Conservation (phyloP, 2,888 invertebrate genomes). For the Sylvicola fuscatus region DNA sequence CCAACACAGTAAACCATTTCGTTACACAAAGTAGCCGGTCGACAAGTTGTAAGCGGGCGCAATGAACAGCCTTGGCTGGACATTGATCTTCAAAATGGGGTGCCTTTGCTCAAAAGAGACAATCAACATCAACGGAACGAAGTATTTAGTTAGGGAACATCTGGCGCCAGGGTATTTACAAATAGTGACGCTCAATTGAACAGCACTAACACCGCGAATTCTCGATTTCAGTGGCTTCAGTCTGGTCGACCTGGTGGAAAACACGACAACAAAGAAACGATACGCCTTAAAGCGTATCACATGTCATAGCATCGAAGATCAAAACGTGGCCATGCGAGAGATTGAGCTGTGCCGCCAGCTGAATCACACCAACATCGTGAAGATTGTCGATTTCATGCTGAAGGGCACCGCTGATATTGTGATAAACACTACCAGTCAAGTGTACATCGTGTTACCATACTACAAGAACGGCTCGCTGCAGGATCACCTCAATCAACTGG, state of each 20-base stretch:
- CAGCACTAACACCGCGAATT: slow-evolving; percentile 1
- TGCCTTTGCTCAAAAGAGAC: slow-evolving; percentile 58
- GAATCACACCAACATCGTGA: slow-evolving; percentile 51
- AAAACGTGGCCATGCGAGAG: slow-evolving; percentile 47
- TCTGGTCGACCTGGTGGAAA: slow-evolving; percentile 55
- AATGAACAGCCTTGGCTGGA: slow-evolving; percentile 50
- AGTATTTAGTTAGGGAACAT: slow-evolving; percentile 44
- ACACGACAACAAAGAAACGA: slow-evolving; percentile 35
- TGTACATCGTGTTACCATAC: slow-evolving; percentile 53
- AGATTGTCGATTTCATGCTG: slow-evolving; percentile 44
- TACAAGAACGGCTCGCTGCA: slow-evolving; percentile 58
- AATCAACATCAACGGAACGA: slow-evolving; percentile 44
- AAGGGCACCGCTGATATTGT: slow-evolving; percentile 43
- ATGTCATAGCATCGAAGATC: slow-evolving; percentile 62
- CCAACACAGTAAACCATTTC: too few species aligned
- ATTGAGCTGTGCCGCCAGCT: slow-evolving; percentile 49
- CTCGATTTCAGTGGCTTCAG: slow-evolving; percentile 58
- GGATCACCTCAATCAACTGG: slow-evolving; percentile 40
- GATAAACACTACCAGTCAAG: slow-evolving; percentile 45
- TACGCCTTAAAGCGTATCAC: slow-evolving; percentile 62
- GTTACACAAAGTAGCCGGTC: too few species aligned
- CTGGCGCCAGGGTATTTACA: slow-evolving; percentile 47
- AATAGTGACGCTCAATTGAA: slow-evolving; percentile 14
- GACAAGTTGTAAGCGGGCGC: neutral
- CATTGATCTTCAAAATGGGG: slow-evolving; percentile 47